Percentiles rank a stretch among this genome's conserved stretches.
phyloP scores from a whole-genome alignment of 2,797 vertebrate species.

The Sphenopsis melanotis region DNA sequence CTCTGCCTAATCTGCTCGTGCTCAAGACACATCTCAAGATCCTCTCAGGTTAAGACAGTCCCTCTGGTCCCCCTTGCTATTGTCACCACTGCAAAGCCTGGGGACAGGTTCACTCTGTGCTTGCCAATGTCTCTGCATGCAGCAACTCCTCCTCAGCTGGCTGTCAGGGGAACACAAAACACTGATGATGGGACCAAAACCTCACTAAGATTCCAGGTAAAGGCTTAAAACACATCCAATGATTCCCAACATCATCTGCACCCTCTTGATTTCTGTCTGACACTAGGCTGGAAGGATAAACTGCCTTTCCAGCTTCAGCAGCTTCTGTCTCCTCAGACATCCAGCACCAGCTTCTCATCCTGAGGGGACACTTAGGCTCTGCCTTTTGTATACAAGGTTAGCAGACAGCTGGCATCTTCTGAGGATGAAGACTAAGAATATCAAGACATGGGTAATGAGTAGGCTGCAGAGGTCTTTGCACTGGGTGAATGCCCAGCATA shows the following conservation, averaged over 20 bases:
- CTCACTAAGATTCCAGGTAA: background rate
- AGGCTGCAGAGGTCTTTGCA: background rate
- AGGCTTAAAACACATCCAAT: background rate
- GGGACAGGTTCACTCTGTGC: no score
- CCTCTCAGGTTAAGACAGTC: no score
- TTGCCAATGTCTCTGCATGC: background rate
- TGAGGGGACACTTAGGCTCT: background rate
- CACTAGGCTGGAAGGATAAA: background rate
- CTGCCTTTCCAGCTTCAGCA: background rate
- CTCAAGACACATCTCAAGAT: background rate
- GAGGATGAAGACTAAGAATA: background rate
- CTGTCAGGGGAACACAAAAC: background rate
- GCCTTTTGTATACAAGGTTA: background rate
- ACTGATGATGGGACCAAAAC: background rate
- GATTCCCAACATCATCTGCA: background rate
- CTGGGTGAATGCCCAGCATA: fast-evolving
- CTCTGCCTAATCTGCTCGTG: background rate
- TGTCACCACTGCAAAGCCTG: background rate
- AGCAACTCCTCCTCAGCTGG: background rate
- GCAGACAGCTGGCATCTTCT: background rate
- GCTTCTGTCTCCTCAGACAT: background rate
- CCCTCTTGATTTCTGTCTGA: background rate
- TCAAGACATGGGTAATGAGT: background rate
- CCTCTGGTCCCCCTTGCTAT: background rate
- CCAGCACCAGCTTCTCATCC: background rate